Base-by-base conservation (phyloP, 2,797 vertebrate genomes). In the Neosilurus mollespiculum region DNA sequence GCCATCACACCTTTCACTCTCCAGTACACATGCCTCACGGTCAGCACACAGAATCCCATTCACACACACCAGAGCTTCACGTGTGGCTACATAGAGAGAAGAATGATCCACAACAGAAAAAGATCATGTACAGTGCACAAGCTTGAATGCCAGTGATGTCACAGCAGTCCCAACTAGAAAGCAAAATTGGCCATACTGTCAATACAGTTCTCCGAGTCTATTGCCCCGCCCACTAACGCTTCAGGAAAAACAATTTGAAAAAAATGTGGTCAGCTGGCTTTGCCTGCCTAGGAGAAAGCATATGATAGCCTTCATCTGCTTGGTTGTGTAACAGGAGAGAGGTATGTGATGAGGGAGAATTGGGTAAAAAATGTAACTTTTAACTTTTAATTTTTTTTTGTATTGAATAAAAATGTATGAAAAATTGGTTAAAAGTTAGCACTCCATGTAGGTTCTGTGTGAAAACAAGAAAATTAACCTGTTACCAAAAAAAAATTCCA, bases 1-100 rank as follows among this genome's bases (percentile, higher is more conserved):
- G 2, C 97, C 96, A 0, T 99, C 98, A 0, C 98, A 99, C 5
- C 92, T 90, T 92, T 99, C 97, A 0, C 93, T 89, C 79, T 93
- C 90, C 82, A 92, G 30, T n/a, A 99, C 86, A 26, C 98, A 99
- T 18, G 95, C 93, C 85, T 98, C 97, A 0, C 96, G 95, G 0
- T 98, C 96, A 69, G 95, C 94, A 0, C 98, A 99, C 82, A 94
- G 95, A 1, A 93, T 94, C 4, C 95, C 94, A 1, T 95, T 95
- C 0, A 91, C 88, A 81, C 97, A 99, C 0, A 85, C 84, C 90
- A 97, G 87, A 30, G 96, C 94, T 79, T 95, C 94, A 0, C 69
- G 95, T 0, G 97, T 99, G 37, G 98, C 98, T 99, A 89, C 11
- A 75, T 59, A 76, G 14, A 30, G 20, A 49, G 37, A n/a, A 61